Conservation (phyloP, 2,888 invertebrate species). For the Drosophila fulvimacula region DNA sequence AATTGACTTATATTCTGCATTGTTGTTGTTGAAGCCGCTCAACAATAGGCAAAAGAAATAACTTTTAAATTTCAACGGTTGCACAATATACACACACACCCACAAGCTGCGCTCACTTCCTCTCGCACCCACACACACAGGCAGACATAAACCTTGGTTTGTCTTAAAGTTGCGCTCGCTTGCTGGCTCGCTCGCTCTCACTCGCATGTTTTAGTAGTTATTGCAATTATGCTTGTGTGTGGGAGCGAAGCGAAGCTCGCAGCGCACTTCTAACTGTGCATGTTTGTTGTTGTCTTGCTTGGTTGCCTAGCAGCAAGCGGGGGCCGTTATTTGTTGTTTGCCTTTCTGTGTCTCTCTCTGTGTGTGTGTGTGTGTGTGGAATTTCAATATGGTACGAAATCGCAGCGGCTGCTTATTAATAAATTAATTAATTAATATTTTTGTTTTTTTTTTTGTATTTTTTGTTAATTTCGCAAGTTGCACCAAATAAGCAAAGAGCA, state of each 20-base stretch:
- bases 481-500: conserved; percentile 66
- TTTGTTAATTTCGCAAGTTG: conserved; percentile 53
- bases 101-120: conserved; percentile 46
- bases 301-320: conserved; percentile 64
- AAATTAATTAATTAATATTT: conserved; percentile 71
- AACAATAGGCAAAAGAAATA: conserved; percentile 58
- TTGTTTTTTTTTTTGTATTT: conserved; percentile 42
- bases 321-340: conserved; percentile 14
- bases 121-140: conserved; percentile 39
- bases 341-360: background rate
- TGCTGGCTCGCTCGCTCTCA: conserved; percentile 21
- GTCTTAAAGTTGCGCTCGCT: conserved; percentile 34
- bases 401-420: conserved; percentile 60
- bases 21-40: conserved; percentile 32
- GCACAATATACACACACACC: conserved; percentile 23
- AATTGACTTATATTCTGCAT: conserved; percentile 67
- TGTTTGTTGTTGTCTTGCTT: conserved; percentile 60
- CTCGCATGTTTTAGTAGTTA: conserved; percentile 34
- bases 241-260: conserved; percentile 42
- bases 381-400: conserved; percentile 68
- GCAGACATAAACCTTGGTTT: conserved; percentile 15
- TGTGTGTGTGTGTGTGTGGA: conserved; percentile 16
- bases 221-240: conserved; percentile 55
- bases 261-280: conserved; percentile 55
- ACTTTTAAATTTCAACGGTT: conserved; percentile 42